A percentile compares a stretch with the other conserved stretches of the same genome.
phyloP scores from a whole-genome alignment of 2,888 invertebrate species.

The Drosophila parthenogenetica region DNA sequence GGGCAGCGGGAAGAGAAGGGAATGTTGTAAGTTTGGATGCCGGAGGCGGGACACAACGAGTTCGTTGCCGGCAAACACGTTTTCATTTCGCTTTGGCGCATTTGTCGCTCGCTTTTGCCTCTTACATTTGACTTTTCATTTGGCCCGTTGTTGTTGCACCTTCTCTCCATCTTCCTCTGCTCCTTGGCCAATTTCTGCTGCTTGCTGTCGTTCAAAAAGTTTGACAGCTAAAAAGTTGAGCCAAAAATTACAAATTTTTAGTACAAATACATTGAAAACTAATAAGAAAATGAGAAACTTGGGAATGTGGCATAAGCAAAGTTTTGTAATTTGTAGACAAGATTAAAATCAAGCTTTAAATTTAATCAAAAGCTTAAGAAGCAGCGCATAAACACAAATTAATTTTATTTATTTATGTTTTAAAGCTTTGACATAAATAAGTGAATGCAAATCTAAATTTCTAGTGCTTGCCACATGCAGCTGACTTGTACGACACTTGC shows the following conservation, averaged over 20 bases:
- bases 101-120: constrained; percentile 42
- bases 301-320: constrained; percentile 14
- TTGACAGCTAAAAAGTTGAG: constrained; percentile 36
- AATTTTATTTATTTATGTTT: too few relatives aligned
- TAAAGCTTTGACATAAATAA: constrained; percentile 1
- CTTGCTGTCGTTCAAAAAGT: constrained; percentile 21
- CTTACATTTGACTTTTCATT: constrained; percentile 51
- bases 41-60: constrained; percentile 37
- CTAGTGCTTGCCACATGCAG: not conserved
- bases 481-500: constrained; percentile 21
- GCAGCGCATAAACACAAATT: not conserved
- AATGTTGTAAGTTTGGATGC: constrained; percentile 17
- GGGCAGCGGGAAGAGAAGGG: not conserved
- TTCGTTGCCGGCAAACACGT: constrained; percentile 73
- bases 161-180: constrained; percentile 1
- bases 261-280: constrained; percentile 18
- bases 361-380: not conserved
- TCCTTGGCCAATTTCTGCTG: constrained; percentile 1
- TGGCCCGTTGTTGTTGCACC: constrained; percentile 19
- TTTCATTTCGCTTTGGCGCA: constrained; percentile 49
- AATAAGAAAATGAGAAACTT: constrained; percentile 1
- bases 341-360: not conserved
- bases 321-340: constrained; percentile 5
- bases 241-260: constrained; percentile 8
- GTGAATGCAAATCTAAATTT: constrained; percentile 1